Percentiles rank a stretch among this genome's conserved stretches.
Evolutionary conservation across 2,888 invertebrate genomes (phyloP).

Genomic region (Chymomyza caudatula): DNA sequence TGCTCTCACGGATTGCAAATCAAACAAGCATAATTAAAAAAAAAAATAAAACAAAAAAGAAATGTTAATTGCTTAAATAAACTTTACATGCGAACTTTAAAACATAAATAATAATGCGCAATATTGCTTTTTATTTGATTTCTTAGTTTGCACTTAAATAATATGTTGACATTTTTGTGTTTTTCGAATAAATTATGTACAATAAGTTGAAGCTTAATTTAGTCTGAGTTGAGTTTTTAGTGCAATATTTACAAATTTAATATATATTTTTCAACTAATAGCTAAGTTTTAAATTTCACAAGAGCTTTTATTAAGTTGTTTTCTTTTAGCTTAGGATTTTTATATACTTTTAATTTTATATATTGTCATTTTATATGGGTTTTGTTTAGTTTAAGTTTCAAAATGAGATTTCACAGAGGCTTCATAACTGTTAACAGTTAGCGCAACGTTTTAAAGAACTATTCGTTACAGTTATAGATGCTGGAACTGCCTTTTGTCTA

Average conservation of each 20-base stretch:
- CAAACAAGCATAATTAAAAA: conserved; percentile 12
- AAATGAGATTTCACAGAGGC: background rate
- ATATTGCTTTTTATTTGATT: conserved; percentile 38
- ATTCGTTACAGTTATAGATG: background rate
- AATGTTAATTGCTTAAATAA: conserved; percentile 27
- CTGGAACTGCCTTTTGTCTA: background rate
- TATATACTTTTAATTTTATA: conserved; percentile 1
- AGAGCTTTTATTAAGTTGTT: background rate
- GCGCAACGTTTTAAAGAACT: background rate
- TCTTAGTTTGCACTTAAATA: conserved; percentile 30
- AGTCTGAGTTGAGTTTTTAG: background rate
- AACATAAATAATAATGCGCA: conserved; percentile 30
- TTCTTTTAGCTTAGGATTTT: background rate
- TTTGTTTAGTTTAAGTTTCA: background rate
- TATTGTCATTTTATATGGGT: conserved; percentile 4
- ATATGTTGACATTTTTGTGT: conserved; percentile 11
- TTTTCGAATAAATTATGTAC: conserved; percentile 57
- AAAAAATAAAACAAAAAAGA: background rate
- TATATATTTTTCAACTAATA: background rate
- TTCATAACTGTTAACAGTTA: background rate
- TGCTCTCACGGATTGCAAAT: conserved; percentile 30
- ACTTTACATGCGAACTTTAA: background rate
- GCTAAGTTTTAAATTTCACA: background rate
- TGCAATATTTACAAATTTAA: background rate
- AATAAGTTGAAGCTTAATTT: conserved; percentile 21